Base-by-base conservation (phyloP, 2,113 vertebrate species). In the Glaucidium brasilianum region DNA sequence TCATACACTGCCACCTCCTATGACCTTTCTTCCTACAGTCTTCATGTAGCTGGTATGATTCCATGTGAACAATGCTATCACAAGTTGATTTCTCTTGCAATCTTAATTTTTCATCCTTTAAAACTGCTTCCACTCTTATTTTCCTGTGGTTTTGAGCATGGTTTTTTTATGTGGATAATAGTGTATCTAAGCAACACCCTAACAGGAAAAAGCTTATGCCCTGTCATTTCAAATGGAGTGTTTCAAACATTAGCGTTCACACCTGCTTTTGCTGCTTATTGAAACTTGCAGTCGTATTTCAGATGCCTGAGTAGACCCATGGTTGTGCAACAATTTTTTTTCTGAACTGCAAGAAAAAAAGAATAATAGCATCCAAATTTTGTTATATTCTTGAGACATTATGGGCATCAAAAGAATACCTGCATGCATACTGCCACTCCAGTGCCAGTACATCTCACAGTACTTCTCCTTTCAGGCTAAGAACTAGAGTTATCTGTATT, bases 131-230 rank as follows among this genome's bases (percentile, higher is more conserved):
- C 35, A 56, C 37, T 90, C 69, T 85, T 85, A 45, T 37, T 60
- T 94, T 59, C 58, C 53, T 53, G 11, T 52, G 30, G 5, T 52
- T 91, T 41, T 50, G 53, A 94, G 60, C n/a, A 80, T 77, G 27
- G 21, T 26, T 64, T 79, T 87, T 81, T n/a, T 53, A 5, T 85
- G 56, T 21, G 16, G 76, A 87, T 87, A 75, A 93, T n/a, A 22
- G 27, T 78, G 96, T 97, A 90, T 88, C 96, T 69, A 97, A 93
- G 96, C 94, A 96, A 97, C 92, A 81, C 8, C 68, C 47, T 92
- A 93, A 90, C 1, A 93, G n/a, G 50, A 47, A 55, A 90, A 90
- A 84, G 56, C 90, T 74, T 96, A 50, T 59, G 55, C n/a, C 56
- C 34, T 77, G 58, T 76, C 43, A 90, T 88, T 93, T 90, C 55